phyloP scores from a whole-genome alignment of 1,140 invertebrate genomes.

The Drosophila sturtevanti region DNA sequence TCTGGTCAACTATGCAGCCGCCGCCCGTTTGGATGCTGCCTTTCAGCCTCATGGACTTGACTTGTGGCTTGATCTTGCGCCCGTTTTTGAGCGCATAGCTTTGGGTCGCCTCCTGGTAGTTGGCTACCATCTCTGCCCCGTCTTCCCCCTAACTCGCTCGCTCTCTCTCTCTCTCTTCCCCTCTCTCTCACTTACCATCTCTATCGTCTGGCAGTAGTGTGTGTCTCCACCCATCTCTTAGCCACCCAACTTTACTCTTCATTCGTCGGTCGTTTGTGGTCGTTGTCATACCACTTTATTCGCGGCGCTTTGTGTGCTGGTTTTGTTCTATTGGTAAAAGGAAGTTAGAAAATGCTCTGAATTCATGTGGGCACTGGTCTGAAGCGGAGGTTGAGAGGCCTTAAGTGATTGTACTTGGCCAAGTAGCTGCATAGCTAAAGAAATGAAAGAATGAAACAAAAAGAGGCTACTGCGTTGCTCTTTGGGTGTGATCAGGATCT shows the following conservation, averaged over 20 bases:
- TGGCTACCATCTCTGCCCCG: background rate
- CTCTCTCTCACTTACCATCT: conserved; percentile 11
- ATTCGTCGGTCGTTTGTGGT: conserved; percentile 8
- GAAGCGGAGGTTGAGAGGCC: conserved; percentile 45
- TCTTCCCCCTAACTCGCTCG: too few species aligned
- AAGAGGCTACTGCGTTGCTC: conserved; percentile 9
- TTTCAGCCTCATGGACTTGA: conserved; percentile 44
- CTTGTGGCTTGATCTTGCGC: conserved; percentile 67
- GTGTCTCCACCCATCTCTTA: background rate
- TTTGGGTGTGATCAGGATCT: conserved; percentile 14
- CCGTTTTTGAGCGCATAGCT: conserved; percentile 65
- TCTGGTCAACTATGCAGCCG: conserved; percentile 75
- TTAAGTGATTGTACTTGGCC: conserved; percentile 49
- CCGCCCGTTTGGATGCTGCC: conserved; percentile 38
- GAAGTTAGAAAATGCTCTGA: conserved; percentile 78
- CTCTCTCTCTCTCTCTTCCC: conserved; percentile 20
- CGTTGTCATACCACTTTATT: conserved; percentile 54
- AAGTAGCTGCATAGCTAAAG: conserved; percentile 13
- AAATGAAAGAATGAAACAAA: background rate
- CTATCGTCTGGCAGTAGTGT: background rate
- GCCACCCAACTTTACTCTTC: background rate
- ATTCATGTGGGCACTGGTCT: conserved; percentile 53
- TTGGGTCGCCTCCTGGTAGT: conserved; percentile 54
- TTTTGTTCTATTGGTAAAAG: conserved; percentile 75
- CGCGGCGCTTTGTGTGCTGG: conserved; percentile 37